Evolutionary conservation across 2,888 invertebrate genomes (phyloP).

Genomic region (Gortyna flavago): DNA sequence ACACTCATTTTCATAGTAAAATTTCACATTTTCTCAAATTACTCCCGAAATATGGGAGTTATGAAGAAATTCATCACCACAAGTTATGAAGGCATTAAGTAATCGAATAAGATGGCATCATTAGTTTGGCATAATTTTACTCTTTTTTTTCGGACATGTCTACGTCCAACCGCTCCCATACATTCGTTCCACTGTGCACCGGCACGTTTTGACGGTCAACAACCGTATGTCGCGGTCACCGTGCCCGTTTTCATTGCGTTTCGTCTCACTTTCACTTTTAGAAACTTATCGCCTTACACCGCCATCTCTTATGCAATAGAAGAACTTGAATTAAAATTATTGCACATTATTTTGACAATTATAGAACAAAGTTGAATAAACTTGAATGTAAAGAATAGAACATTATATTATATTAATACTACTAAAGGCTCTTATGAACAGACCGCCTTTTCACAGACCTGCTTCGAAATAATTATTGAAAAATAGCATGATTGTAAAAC

Average conservation of each 20-base stretch:
- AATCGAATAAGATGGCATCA: too few relatives aligned
- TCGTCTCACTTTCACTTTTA: conserved; percentile 82
- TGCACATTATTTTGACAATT: not conserved
- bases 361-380: not conserved
- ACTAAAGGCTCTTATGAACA: not conserved
- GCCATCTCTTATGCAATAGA: conserved; percentile 59
- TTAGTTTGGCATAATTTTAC: too few relatives aligned
- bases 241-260: conserved; percentile 75
- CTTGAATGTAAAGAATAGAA: not conserved
- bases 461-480: not conserved
- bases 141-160: too few relatives aligned
- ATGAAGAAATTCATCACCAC: too few relatives aligned
- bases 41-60: too few relatives aligned
- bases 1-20: too few relatives aligned
- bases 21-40: too few relatives aligned
- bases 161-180: too few relatives aligned
- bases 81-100: too few relatives aligned
- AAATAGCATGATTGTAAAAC: not conserved
- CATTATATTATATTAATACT: not conserved
- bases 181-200: too few relatives aligned
- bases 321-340: conserved; percentile 16
- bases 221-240: conserved; percentile 84
- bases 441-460: not conserved
- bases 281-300: conserved; percentile 20
- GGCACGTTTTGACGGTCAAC: conserved; percentile 85